Percentiles rank a stretch among this genome's conserved stretches.
Evolutionary conservation across 2,797 vertebrate species (phyloP).

Genomic region (Erpetoichthys calabaricus): DNA sequence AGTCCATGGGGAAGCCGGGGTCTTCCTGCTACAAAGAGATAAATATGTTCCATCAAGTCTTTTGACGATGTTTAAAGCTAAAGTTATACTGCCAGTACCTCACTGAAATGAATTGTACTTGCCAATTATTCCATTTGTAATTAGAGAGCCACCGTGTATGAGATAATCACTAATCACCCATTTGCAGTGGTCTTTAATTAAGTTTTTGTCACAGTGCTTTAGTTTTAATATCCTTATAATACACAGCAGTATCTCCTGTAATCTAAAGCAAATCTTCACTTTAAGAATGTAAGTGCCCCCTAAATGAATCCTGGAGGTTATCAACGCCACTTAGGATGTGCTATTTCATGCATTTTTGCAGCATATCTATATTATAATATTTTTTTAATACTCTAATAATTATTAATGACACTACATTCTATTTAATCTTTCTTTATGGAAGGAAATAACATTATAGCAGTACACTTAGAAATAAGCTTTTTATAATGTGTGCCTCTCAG

Average conservation of each 20-base stretch:
- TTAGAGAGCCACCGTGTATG: neutral
- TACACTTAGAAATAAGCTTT: too few species aligned
- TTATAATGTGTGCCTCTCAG: too few species aligned
- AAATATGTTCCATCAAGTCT: slow-evolving; percentile 14
- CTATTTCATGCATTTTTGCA: too few species aligned
- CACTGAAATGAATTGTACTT: slow-evolving; percentile 6
- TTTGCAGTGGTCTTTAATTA: neutral
- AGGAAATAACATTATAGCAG: too few species aligned
- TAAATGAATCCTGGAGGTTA: too few species aligned
- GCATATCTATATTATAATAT: too few species aligned
- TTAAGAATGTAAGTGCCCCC: too few species aligned
- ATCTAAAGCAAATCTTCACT: neutral
- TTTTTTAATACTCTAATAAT: too few species aligned
- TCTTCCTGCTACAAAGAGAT: slow-evolving; percentile 28
- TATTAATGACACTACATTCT: too few species aligned
- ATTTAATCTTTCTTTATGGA: too few species aligned
- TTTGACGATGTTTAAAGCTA: slow-evolving; percentile 14
- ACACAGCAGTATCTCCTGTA: neutral
- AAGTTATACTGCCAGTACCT: slow-evolving; percentile 23
- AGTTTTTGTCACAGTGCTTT: neutral
- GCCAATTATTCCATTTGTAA: neutral
- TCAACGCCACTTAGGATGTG: too few species aligned
- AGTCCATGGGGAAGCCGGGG: slow-evolving; percentile 27
- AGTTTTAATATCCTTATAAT: neutral
- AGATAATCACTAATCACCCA: neutral